These are phyloP conservation scores for Chaetodon trifasciatus DNA, from an alignment of 2,797 vertebrate species.

Conservation along the genomic window DNA sequence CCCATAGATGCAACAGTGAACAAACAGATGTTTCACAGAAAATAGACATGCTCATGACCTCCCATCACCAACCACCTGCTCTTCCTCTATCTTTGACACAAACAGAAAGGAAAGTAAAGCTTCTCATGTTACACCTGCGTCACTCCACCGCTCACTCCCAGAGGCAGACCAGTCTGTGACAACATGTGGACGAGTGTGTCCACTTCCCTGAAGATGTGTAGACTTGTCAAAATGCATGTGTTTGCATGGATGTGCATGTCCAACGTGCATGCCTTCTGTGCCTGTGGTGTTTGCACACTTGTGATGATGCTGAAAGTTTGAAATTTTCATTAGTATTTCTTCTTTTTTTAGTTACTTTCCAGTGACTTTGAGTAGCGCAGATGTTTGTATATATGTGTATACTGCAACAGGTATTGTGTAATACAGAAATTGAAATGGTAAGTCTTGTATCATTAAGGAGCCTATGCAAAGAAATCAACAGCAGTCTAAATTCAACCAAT, in stretches of 20 bases:
- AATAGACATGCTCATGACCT: not conserved
- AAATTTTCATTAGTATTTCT: not conserved
- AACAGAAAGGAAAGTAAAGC: slow-evolving; percentile 18
- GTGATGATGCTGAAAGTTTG: not conserved
- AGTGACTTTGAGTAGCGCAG: too few relatives aligned
- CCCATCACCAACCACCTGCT: not conserved
- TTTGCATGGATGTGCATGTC: not conserved
- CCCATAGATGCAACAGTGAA: not conserved
- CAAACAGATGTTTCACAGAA: slow-evolving; percentile 8
- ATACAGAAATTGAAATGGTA: too few relatives aligned
- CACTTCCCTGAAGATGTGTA: not conserved
- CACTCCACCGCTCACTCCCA: not conserved
- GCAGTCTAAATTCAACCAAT: not conserved
- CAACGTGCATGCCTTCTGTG: not conserved
- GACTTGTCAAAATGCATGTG: not conserved
- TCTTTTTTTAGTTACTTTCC: not conserved
- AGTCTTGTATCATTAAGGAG: not conserved
- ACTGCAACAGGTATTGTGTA: not conserved
- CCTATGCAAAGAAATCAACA: not conserved
- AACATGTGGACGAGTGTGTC: slow-evolving; percentile 1
- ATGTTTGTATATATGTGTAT: not conserved
- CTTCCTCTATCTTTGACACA: not conserved
- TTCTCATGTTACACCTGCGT: slow-evolving; percentile 53
- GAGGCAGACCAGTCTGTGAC: slow-evolving; percentile 13
- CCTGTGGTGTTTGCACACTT: not conserved